Base-by-base conservation (phyloP, 2,113 vertebrate species). In the Lampris megalopsis region DNA sequence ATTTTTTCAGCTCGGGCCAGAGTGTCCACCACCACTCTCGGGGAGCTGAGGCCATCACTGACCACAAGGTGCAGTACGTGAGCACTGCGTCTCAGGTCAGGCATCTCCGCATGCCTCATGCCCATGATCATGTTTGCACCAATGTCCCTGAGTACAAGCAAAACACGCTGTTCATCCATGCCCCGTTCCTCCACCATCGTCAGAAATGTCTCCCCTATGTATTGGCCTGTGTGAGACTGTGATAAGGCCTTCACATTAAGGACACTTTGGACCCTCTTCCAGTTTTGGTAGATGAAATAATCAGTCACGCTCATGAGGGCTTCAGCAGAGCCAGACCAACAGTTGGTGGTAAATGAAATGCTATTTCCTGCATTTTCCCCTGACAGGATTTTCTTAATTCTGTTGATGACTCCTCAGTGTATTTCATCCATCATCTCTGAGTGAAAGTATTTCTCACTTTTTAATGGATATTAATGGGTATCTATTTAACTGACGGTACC, bases 231-330 rank as follows among this genome's bases (percentile, higher is more conserved):
- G 58, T 5, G 6, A 40, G 9, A 9, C 41, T 60, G 58, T 9
- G 11, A 3, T 57, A 63, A 7, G 9, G 56, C 11, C 35, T 68
- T 60, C 1, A 54, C 64, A 47, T 76, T 62, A 1, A 76, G n/a
- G 4, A 68, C 73, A 52, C 45, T 2, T 52, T 52, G 45, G 11
- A 52, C 47, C 24, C 40, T 62, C 3, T 52, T 61, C 57, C 43
- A 74, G 7, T 62, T 6, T 9, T 50, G 37, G 38, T 49, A 35
- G 37, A 71, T 71, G 4, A 61, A 64, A 9, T 73, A 41, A 54
- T 48, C 52, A 45, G 61, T 73, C 38, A 74, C 38, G 62, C 71
- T 74, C 71, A 69, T n/a, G 6, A 59, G 57, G 7, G 36, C 35
- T 37, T 59, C 57, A 38, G 13, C 40, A 4, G 57, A 38, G 3